Percentiles rank a stretch among this genome's conserved stretches.
Conservation (phyloP, 2,888 invertebrate genomes). For the Agelastica alni region DNA sequence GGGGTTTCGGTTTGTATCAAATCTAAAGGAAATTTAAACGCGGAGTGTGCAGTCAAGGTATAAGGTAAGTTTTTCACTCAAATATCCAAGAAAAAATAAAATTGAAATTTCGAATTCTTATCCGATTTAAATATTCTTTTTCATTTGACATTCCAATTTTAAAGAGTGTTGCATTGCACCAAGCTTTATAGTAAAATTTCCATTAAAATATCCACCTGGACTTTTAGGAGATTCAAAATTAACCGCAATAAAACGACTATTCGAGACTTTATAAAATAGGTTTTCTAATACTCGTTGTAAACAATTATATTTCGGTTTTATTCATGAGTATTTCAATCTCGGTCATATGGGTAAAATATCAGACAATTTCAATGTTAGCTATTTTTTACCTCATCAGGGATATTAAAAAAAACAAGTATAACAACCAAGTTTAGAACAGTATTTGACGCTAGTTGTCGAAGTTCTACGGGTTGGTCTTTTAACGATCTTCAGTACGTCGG, state of each 20-base stretch:
- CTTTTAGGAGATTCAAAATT: conserved; percentile 23
- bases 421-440: conserved; percentile 11
- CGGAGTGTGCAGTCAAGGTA: too few relatives aligned
- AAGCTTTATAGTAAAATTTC: conserved; percentile 30
- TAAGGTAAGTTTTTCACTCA: too few relatives aligned
- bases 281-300: conserved; percentile 18
- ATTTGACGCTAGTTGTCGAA: conserved; percentile 9
- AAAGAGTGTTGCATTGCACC: too few relatives aligned
- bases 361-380: background rate
- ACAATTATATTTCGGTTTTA: conserved; percentile 25
- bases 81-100: too few relatives aligned
- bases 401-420: background rate
- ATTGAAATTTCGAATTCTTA: too few relatives aligned
- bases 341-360: conserved; percentile 29
- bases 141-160: too few relatives aligned
- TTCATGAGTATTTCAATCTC: conserved; percentile 27
- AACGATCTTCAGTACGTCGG: conserved; percentile 19
- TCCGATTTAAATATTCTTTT: too few relatives aligned
- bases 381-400: conserved; percentile 33
- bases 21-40: too few relatives aligned
- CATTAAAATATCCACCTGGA: conserved; percentile 17
- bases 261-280: conserved; percentile 26
- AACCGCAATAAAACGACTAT: conserved; percentile 17
- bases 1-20: too few relatives aligned
- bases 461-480: conserved; percentile 11